A percentile compares a stretch with the other conserved stretches of the same genome.
These are phyloP conservation scores for Machimus atricapillus DNA, from an alignment of 2,888 invertebrate genomes.

Conservation along the genomic window DNA sequence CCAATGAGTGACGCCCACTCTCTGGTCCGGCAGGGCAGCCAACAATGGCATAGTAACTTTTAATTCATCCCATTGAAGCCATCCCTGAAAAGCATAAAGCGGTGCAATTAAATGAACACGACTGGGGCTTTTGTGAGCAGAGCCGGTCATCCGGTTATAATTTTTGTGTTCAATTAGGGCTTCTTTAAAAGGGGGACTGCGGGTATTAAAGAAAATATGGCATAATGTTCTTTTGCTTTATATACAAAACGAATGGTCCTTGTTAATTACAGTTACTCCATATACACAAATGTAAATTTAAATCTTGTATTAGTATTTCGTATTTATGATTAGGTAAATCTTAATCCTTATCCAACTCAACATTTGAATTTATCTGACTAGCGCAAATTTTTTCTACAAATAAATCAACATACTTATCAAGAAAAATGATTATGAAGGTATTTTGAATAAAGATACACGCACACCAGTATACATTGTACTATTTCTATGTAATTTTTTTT, in stretches of 20 bases:
- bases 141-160: background rate
- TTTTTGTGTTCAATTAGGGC: slow-evolving; percentile 21
- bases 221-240: background rate
- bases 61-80: slow-evolving; percentile 9
- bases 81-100: background rate
- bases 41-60: background rate
- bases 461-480: too few relatives aligned
- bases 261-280: too few relatives aligned
- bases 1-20: background rate
- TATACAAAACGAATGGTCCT: background rate
- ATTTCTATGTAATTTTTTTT: too few relatives aligned
- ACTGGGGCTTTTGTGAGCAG: background rate
- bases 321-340: too few relatives aligned
- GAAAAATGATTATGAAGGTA: too few relatives aligned
- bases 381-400: too few relatives aligned
- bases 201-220: background rate
- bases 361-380: too few relatives aligned
- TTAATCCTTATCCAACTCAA: too few relatives aligned
- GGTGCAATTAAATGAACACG: slow-evolving; percentile 26
- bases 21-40: background rate
- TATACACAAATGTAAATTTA: too few relatives aligned
- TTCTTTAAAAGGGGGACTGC: background rate
- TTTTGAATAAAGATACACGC: too few relatives aligned
- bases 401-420: too few relatives aligned
- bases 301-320: background rate